These are phyloP conservation scores for Tenualosa thibaudeaui DNA, from an alignment of 2,797 vertebrate genomes.

Conservation along the genomic window DNA sequence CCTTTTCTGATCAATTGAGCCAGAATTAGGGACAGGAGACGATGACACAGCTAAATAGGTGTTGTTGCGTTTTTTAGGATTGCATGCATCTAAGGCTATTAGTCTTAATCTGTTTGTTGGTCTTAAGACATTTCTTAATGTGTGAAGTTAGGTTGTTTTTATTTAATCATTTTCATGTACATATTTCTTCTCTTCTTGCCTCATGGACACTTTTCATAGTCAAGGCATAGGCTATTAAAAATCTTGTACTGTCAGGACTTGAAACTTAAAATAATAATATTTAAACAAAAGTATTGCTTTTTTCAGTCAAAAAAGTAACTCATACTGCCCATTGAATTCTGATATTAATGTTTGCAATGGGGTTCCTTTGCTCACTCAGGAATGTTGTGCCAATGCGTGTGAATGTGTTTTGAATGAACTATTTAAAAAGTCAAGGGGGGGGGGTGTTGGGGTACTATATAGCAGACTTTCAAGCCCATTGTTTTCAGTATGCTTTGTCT, in stretches of 20 bases:
- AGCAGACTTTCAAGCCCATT: constrained; percentile 11
- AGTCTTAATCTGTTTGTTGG: constrained; percentile 82
- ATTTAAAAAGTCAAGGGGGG: not conserved
- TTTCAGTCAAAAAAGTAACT: not conserved
- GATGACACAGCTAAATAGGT: constrained; percentile 57
- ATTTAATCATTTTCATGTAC: constrained; percentile 18
- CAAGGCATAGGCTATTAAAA: constrained; percentile 72
- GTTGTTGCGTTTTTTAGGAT: constrained; percentile 78
- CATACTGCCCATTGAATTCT: constrained; percentile 73
- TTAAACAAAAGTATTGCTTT: constrained; percentile 85
- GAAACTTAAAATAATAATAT: constrained; percentile 85
- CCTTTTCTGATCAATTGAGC: constrained; percentile 8
- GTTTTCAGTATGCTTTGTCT: constrained; percentile 17
- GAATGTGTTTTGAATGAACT: constrained; percentile 61
- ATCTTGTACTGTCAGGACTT: constrained; percentile 91
- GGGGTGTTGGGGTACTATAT: not conserved
- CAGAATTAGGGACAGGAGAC: constrained; percentile 47
- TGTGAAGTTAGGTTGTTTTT: constrained; percentile 93
- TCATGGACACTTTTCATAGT: constrained; percentile 82
- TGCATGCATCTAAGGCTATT: constrained; percentile 97
- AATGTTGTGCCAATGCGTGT: constrained; percentile 98
- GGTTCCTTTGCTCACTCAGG: constrained; percentile 98
- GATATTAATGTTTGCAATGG: constrained; percentile 94
- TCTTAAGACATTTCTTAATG: constrained; percentile 84
- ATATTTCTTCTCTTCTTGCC: constrained; percentile 73